Conservation (phyloP, 2,113 vertebrate species). For the Chaenogobius annularis region DNA sequence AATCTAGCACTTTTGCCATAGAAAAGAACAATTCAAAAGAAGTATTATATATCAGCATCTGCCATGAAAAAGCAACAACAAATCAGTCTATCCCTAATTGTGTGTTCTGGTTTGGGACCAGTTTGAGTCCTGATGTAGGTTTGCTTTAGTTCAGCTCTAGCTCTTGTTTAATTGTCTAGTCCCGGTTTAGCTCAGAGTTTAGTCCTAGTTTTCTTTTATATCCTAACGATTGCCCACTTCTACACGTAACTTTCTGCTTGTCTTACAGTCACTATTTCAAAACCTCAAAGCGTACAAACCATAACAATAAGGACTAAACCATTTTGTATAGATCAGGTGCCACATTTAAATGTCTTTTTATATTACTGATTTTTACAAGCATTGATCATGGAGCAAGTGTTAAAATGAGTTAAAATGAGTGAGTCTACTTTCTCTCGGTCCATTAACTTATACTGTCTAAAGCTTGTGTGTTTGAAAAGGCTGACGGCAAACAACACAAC, state of each 20-base stretch:
- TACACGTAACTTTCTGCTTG: neutral
- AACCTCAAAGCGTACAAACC: neutral
- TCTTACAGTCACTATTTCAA: neutral
- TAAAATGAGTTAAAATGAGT: neutral
- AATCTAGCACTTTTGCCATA: no score
- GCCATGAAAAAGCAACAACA: no score
- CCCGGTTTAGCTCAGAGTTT: no score
- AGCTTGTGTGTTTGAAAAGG: conserved; percentile 2
- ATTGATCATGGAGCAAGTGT: neutral
- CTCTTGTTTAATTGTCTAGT: no score
- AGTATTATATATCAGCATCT: no score
- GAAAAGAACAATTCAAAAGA: no score
- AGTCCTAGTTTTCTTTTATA: neutral
- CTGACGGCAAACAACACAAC: neutral
- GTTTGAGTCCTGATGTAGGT: no score
- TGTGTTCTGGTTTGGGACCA: no score
- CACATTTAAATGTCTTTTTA: neutral
- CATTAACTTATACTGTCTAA: conserved; percentile 3
- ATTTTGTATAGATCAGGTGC: neutral
- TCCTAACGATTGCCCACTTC: neutral
- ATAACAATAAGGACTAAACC: neutral
- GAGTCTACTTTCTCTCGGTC: neutral
- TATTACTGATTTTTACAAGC: neutral
- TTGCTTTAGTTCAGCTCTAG: no score
- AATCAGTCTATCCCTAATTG: no score